Evolutionary conservation across 2,888 invertebrate genomes (phyloP), one percentile per base, ranked within the genome.

Genomic region (Cordilura impudica): DNA sequence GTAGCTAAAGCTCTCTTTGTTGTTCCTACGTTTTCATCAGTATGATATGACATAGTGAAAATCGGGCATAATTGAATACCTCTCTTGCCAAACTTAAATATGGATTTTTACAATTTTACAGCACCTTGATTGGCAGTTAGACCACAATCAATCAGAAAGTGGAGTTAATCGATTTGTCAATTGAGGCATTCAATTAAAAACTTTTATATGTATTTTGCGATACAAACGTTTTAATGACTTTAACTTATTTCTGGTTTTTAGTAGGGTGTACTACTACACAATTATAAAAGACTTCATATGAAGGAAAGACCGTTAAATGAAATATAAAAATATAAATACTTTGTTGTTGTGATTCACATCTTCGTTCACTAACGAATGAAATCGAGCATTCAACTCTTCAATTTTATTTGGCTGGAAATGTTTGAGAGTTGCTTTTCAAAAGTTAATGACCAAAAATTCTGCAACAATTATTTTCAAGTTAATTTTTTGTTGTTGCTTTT

Each of bases 401-500:
- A 77, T 49, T 72, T 47, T 67, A 39, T 71, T 60, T 77, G 58
- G 7, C 53, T 53, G 26, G 29, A 39, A 51, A 73, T 47, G 60
- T 71, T 69, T 65, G 58, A 71, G 65, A 43, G 58, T 63, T 77
- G 51, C 60, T 71, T 60, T 63, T 67, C 60, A 43, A 66, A n/a
- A 75, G 63, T 75, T 79, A 79, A 79, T 79, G 79, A 79, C 71
- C 67, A 79, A 66, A 67, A 49, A 51, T 21, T 63, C 75, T 72
- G 75, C 79, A 79, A 79, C 79, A 79, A 79, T 79, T 79, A 79
- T 79, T 79, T 79, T 79, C 61, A 79, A 79, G 79, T 79, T 79
- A 75, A 67, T 43, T 49, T 72, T 63, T 69, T 71, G 19, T 66
- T 53, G 14, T 61, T 16, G 23, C 16, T 31, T 63, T 29, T 45